phyloP scores from a whole-genome alignment of 2,113 vertebrate genomes.

The Microtus ochrogaster region DNA sequence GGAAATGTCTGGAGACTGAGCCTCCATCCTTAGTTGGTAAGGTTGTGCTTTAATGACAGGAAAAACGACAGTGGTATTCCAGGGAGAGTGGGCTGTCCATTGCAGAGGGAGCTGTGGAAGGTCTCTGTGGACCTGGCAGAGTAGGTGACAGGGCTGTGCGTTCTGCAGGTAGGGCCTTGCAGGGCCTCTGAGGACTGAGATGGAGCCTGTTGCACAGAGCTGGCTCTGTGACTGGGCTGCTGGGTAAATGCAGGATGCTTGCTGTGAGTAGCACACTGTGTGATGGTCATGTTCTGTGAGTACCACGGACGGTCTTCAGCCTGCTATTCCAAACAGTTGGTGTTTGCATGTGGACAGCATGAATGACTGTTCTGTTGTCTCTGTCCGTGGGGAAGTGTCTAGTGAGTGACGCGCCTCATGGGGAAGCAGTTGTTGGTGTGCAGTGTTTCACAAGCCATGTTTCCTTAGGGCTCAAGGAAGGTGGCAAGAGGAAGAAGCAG shows the following conservation, averaged over 20 bases:
- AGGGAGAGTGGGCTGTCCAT: not conserved
- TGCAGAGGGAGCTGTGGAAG: not conserved
- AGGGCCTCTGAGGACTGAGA: not conserved
- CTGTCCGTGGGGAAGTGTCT: slow-evolving; percentile 4
- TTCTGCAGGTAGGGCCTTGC: not conserved
- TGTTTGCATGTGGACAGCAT: not conserved
- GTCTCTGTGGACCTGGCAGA: no score
- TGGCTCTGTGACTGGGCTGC: not conserved
- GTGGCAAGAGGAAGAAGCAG: slow-evolving; percentile 94
- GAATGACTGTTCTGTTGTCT: not conserved
- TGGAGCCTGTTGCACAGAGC: not conserved
- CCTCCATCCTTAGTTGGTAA: not conserved
- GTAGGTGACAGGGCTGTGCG: not conserved
- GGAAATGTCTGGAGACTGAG: not conserved
- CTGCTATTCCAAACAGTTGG: slow-evolving; percentile 66
- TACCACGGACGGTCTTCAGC: slow-evolving; percentile 11
- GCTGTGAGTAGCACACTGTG: not conserved
- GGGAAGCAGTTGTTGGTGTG: slow-evolving; percentile 67
- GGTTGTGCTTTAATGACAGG: not conserved
- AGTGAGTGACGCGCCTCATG: slow-evolving; percentile 75
- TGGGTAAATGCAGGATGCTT: not conserved
- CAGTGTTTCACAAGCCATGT: slow-evolving; percentile 87
- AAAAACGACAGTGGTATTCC: not conserved
- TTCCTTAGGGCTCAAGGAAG: slow-evolving; percentile 93
- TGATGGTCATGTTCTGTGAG: slow-evolving; percentile 71